These are phyloP conservation scores for Caenorhabditis sp. DNA, from an alignment of 2,888 invertebrate genomes.

Conservation along the genomic window DNA sequence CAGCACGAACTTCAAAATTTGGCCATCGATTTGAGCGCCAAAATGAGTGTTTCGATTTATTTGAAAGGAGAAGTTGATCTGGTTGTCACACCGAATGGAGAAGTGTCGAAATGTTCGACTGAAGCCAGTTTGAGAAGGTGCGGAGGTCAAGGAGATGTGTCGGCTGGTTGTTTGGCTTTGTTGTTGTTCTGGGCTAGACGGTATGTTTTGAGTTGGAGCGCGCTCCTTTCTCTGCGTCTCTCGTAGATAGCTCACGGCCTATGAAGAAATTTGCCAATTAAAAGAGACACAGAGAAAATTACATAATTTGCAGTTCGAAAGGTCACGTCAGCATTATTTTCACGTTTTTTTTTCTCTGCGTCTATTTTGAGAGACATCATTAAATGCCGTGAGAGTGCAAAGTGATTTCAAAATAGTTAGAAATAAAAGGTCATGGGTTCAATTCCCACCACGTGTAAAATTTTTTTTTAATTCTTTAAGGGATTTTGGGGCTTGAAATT, in stretches of 20 bases:
- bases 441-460: too few species aligned
- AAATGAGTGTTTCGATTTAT: slow-evolving; percentile 42
- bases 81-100: slow-evolving; percentile 37
- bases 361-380: too few species aligned
- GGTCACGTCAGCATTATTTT: too few species aligned
- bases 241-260: neutral
- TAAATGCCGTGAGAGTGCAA: too few species aligned
- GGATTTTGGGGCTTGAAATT: too few species aligned
- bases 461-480: too few species aligned
- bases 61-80: slow-evolving; percentile 43
- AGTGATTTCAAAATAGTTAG: too few species aligned
- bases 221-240: neutral
- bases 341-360: too few species aligned
- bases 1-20: slow-evolving; percentile 21
- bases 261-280: too few species aligned
- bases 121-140: slow-evolving; percentile 88
- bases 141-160: slow-evolving; percentile 95
- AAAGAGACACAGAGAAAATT: too few species aligned
- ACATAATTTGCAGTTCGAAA: too few species aligned
- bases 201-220: slow-evolving; percentile 15
- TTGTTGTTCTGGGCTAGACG: slow-evolving; percentile 76
- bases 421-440: too few species aligned
- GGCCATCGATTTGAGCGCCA: slow-evolving; percentile 31
- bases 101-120: slow-evolving; percentile 75
- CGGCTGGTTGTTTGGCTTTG: slow-evolving; percentile 85